Evolutionary conservation across 2,797 vertebrate genomes (phyloP).

Genomic region (Amniataba percoides): DNA sequence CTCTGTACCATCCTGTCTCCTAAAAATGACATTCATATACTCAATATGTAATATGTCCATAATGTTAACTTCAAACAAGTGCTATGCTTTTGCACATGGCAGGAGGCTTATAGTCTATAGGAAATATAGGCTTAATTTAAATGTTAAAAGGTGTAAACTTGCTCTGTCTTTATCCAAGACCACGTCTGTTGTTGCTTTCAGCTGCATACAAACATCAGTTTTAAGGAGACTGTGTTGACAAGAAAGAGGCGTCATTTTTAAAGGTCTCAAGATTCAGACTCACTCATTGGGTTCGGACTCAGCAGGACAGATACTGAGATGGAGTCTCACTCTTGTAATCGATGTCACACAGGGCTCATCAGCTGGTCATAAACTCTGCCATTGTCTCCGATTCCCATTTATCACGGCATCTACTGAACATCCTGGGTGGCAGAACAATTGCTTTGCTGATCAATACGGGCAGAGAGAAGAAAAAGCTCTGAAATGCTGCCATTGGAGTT

Average conservation of each 20-base stretch:
- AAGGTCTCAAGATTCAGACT: conserved; percentile 5
- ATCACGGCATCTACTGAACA: conserved; percentile 3
- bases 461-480: conserved; percentile 20
- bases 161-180: too few species aligned
- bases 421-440: conserved; percentile 21
- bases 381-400: conserved; percentile 36
- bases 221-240: neutral
- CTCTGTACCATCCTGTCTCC: neutral
- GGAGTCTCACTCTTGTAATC: conserved; percentile 29
- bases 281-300: neutral
- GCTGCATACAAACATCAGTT: neutral
- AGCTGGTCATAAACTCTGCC: conserved; percentile 31
- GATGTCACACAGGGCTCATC: conserved; percentile 39
- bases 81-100: neutral
- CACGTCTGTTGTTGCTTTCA: too few species aligned
- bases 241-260: neutral
- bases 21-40: neutral
- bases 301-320: conserved; percentile 16
- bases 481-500: conserved; percentile 41
- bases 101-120: too few species aligned
- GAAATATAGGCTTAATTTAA: too few species aligned
- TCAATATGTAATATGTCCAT: too few species aligned
- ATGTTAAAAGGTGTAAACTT: too few species aligned
- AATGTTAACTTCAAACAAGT: neutral
- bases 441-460: conserved; percentile 46